Percentiles rank a stretch among this genome's conserved stretches.
Conservation (phyloP, 53 echinoderm and acorn worm species). For the Hippasteria phrygiana region DNA sequence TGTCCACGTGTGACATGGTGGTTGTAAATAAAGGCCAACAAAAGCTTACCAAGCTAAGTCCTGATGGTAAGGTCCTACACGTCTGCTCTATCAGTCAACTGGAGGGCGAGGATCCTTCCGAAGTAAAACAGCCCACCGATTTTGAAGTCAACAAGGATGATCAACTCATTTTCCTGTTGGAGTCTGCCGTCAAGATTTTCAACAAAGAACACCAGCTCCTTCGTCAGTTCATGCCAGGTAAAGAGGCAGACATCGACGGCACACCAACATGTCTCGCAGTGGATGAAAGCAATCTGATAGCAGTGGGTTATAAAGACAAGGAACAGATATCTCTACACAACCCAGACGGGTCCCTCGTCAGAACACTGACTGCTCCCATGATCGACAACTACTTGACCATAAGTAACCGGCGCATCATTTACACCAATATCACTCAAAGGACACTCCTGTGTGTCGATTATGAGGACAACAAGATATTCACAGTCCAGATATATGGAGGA, state of each 20-base stretch:
- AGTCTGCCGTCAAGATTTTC: not conserved
- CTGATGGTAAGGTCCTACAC: not conserved
- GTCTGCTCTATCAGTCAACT: not conserved
- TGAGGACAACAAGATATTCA: not conserved
- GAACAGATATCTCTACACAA: conserved; percentile 32
- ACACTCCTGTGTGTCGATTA: not conserved
- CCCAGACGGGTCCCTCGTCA: conserved; percentile 36
- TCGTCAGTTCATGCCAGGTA: not conserved
- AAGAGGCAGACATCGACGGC: not conserved
- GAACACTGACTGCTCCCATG: not conserved
- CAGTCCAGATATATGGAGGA: not conserved
- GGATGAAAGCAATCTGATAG: conserved; percentile 35
- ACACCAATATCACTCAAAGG: not conserved
- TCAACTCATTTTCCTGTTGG: not conserved
- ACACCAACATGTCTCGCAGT: conserved; percentile 41
- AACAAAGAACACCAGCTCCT: conserved; percentile 17
- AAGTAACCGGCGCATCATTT: not conserved
- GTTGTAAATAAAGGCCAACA: not conserved
- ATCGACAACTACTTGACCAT: conserved; percentile 17
- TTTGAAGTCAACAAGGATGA: conserved; percentile 39
- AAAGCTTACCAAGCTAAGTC: not conserved
- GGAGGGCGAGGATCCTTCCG: not conserved
- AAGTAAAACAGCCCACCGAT: not conserved
- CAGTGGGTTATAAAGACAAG: conserved; percentile 46
- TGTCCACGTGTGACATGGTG: conserved; percentile 11